Conservation (phyloP, 2,888 invertebrate genomes). For the Drosophila testacea region DNA sequence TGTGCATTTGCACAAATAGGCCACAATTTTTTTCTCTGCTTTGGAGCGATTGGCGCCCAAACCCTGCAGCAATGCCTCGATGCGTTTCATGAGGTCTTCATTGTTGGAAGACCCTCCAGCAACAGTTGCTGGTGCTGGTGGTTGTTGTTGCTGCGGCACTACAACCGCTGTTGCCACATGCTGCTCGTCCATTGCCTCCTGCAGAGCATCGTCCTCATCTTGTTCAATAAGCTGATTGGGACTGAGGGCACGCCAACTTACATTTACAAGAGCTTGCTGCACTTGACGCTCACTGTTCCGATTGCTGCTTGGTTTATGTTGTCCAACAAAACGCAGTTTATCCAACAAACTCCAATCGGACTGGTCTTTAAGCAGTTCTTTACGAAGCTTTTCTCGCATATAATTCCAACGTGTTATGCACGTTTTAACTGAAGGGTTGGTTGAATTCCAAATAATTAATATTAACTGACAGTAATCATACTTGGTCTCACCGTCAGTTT, state of each 20-base stretch:
- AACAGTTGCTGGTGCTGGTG: background rate
- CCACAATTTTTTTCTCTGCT: conserved; percentile 81
- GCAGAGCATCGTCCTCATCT: conserved; percentile 77
- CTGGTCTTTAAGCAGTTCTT: conserved; percentile 62
- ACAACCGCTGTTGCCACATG: conserved; percentile 12
- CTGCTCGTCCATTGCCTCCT: conserved; percentile 82
- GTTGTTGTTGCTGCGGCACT: background rate
- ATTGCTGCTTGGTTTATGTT: conserved; percentile 38
- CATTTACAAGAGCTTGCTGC: conserved; percentile 12
- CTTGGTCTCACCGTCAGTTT: conserved; percentile 68
- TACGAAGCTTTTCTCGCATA: conserved; percentile 66
- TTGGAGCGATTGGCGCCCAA: conserved; percentile 76
- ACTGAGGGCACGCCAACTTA: conserved; percentile 44
- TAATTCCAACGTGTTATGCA: conserved; percentile 78
- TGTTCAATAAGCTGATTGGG: conserved; percentile 64
- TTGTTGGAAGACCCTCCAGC: background rate
- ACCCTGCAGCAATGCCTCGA: conserved; percentile 77
- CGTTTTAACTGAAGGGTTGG: conserved; percentile 54
- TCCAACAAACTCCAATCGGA: conserved; percentile 71
- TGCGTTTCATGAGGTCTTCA: conserved; percentile 66
- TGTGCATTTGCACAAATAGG: conserved; percentile 81
- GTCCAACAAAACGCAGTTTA: conserved; percentile 63
- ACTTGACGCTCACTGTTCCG: conserved; percentile 43
- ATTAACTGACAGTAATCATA: background rate
- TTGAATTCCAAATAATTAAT: background rate